phyloP scores from a whole-genome alignment of 1,140 invertebrate species.

The Procambarus clarkii region DNA sequence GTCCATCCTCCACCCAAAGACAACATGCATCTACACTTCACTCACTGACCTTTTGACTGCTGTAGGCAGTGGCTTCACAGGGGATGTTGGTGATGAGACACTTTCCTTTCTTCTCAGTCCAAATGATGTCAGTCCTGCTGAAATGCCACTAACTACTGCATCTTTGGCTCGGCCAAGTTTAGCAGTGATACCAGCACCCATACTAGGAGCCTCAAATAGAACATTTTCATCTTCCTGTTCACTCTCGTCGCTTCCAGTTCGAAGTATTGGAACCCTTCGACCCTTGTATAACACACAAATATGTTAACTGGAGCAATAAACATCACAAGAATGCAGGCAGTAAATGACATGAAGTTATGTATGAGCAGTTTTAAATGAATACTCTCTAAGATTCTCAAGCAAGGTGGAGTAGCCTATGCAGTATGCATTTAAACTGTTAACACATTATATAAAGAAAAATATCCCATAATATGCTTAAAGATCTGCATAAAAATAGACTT shows the following conservation, averaged over 20 bases:
- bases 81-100: constrained; percentile 48
- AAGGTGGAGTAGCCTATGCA: too few species aligned
- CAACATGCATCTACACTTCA: neutral
- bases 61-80: constrained; percentile 22
- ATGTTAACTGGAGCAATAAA: too few species aligned
- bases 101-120: constrained; percentile 45
- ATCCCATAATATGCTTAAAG: too few species aligned
- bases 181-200: constrained; percentile 54
- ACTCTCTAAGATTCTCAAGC: too few species aligned
- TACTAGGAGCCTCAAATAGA: constrained; percentile 50
- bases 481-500: too few species aligned
- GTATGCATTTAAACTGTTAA: too few species aligned
- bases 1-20: too few species aligned
- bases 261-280: constrained; percentile 55
- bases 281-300: constrained; percentile 12
- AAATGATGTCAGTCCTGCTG: constrained; percentile 60
- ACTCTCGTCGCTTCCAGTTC: constrained; percentile 61
- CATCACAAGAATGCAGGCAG: too few species aligned
- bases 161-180: constrained; percentile 59
- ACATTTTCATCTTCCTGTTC: constrained; percentile 60
- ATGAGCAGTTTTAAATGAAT: too few species aligned
- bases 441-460: too few species aligned
- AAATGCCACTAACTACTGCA: constrained; percentile 57
- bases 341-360: too few species aligned
- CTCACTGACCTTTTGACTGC: constrained; percentile 37